Evolutionary conservation across 1,140 invertebrate genomes (phyloP).

Genomic region (Rhyacophila brunnea): DNA sequence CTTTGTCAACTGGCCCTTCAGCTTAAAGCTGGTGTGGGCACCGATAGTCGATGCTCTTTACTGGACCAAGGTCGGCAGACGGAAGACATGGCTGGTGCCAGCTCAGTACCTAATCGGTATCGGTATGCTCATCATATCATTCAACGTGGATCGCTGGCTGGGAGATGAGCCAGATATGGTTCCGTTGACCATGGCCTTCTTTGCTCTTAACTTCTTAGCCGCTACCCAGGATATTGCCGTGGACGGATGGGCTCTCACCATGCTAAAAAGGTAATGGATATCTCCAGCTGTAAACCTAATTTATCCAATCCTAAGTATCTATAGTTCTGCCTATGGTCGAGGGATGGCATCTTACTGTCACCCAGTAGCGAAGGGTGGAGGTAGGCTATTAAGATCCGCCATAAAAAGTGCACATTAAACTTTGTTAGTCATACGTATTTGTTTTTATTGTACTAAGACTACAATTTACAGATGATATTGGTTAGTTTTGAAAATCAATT

Average conservation of each 20-base stretch:
- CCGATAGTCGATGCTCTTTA: constrained; percentile 95
- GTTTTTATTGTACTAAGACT: too few species aligned
- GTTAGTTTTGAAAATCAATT: too few species aligned
- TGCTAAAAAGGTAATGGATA: constrained; percentile 86
- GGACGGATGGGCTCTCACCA: constrained; percentile 99
- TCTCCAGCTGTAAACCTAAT: too few species aligned
- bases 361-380: too few species aligned
- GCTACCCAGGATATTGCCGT: constrained; percentile 99
- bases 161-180: constrained; percentile 77
- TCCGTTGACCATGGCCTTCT: constrained; percentile 83
- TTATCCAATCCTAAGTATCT: too few species aligned
- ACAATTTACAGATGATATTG: too few species aligned
- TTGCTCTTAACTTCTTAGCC: constrained; percentile 91
- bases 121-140: constrained; percentile 84
- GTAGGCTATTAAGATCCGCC: too few species aligned
- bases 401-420: too few species aligned
- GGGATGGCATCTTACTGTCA: too few species aligned
- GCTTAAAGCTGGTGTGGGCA: constrained; percentile 96
- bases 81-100: constrained; percentile 96
- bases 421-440: too few species aligned
- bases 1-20: constrained; percentile 98
- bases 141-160: constrained; percentile 71
- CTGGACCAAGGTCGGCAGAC: constrained; percentile 76
- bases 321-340: too few species aligned
- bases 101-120: constrained; percentile 83